These are phyloP conservation scores for Stercorarius parasiticus DNA, from an alignment of 2,113 vertebrate species.

Conservation along the genomic window DNA sequence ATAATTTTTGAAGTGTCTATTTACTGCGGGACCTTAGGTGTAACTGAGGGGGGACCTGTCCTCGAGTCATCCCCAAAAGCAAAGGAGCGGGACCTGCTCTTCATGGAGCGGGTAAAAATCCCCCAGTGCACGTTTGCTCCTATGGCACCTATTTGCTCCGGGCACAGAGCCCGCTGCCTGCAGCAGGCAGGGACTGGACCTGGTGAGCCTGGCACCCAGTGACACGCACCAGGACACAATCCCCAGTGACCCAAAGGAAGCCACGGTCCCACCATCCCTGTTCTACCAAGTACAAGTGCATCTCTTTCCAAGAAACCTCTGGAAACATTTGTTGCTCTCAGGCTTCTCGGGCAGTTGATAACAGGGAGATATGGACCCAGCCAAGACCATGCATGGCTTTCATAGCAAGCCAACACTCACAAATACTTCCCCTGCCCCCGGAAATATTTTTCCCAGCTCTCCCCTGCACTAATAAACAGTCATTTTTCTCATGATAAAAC, in stretches of 20 bases:
- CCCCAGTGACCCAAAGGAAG: background rate
- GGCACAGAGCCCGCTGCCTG: background rate
- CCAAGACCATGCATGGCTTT: fast-evolving
- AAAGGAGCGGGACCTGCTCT: background rate
- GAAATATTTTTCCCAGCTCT: background rate
- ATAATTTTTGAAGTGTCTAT: background rate
- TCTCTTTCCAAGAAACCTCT: conserved; percentile 1
- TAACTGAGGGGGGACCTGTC: background rate
- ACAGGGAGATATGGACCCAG: background rate
- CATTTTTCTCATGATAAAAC: background rate
- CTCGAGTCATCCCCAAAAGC: background rate
- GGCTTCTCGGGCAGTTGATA: fast-evolving
- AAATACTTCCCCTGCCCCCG: background rate
- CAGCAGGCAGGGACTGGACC: background rate
- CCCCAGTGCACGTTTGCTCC: fast-evolving
- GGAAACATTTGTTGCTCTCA: background rate
- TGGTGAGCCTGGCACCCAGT: background rate
- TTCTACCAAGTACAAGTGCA: background rate
- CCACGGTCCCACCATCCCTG: fast-evolving
- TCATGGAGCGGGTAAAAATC: background rate
- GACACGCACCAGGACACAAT: fast-evolving
- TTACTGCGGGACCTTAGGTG: background rate
- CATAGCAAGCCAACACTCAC: background rate
- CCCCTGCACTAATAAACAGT: background rate
- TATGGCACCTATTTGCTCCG: too few relatives aligned